These are phyloP conservation scores for Apodemus agrarius DNA, from an alignment of 2,797 vertebrate species.

Conservation along the genomic window DNA sequence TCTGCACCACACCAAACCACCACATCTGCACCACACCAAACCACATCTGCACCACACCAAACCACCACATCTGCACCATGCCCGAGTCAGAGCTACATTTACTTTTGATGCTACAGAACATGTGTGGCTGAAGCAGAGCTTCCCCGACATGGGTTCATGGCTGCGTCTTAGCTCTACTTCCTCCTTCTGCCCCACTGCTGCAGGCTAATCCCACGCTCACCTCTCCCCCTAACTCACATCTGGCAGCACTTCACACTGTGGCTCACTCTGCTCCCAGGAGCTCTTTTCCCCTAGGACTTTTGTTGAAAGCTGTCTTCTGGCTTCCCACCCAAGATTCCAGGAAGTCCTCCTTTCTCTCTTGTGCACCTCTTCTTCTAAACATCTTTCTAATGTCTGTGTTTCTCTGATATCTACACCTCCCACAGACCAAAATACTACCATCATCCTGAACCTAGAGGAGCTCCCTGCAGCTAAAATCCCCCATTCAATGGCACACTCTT, in stretches of 20 bases:
- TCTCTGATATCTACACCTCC: background rate
- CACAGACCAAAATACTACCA: background rate
- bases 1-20: background rate
- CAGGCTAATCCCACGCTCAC: background rate
- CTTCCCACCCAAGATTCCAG: background rate
- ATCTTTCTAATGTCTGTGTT: background rate
- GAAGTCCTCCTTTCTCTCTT: background rate
- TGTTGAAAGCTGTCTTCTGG: background rate
- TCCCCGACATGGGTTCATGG: background rate
- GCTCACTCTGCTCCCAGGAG: background rate
- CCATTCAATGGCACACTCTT: too few relatives aligned
- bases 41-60: background rate
- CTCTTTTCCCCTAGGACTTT: background rate
- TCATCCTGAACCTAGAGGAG: fast-evolving
- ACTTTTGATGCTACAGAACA: background rate
- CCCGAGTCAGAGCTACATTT: background rate
- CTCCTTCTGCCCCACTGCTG: background rate
- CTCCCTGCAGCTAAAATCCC: background rate
- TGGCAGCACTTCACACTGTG: too few relatives aligned
- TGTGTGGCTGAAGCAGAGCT: background rate
- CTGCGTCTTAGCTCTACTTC: background rate
- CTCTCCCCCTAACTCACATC: background rate
- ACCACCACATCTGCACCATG: background rate
- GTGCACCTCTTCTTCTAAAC: background rate
- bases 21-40: background rate